Evolutionary conservation across 2,888 invertebrate species (phyloP), one percentile per base, ranked within the genome.

Genomic region (Drosophila buzzatii): DNA sequence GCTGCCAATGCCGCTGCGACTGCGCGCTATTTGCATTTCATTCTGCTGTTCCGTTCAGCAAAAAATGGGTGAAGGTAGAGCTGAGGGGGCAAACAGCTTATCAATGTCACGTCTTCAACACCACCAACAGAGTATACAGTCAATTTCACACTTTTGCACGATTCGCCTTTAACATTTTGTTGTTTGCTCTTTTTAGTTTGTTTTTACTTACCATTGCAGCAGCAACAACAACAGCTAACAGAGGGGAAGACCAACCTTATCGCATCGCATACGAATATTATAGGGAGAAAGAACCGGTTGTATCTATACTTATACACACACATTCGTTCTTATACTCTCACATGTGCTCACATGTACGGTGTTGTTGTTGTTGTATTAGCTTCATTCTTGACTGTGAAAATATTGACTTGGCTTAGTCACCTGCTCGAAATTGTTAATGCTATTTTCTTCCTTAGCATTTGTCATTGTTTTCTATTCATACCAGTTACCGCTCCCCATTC

Each of bases 211-310:
- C 47, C 49, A 56, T 35, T 42, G 16, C 56, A 47, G 9, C 55
- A 68, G 20, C 16, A 31, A 20, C 37, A 53, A 14, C 35, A 27
- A 12, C 55, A 44, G 16, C 18, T 23, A 35, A 44, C 47, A 20
- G 47, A 31, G 49, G 10, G 27, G 16, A 47, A 76, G 44, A 55
- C 53, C 12, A 5, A 42, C 57, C 47, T 69, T 79, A 70, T 75
- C 76, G 60, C 14, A 70, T 75, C 70, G 60, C 16, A 20, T 9
- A 27, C 9, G n/a, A 63, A 53, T 44, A 71, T 42, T 47, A 39
- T 60, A 60, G 45, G 31, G 18, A 74, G 60, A 49, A 42, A 0
- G 39, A 81, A 77, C 77, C 79, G 64, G 77, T 81, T 78, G 41
- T 47, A 41, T 31, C 20, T 45, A 47, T 37, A 35, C 12, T 63